Percentiles rank a stretch among this genome's conserved stretches.
Evolutionary conservation across 2,888 invertebrate species (phyloP).

Genomic region (Pardosa pseudoannulata): DNA sequence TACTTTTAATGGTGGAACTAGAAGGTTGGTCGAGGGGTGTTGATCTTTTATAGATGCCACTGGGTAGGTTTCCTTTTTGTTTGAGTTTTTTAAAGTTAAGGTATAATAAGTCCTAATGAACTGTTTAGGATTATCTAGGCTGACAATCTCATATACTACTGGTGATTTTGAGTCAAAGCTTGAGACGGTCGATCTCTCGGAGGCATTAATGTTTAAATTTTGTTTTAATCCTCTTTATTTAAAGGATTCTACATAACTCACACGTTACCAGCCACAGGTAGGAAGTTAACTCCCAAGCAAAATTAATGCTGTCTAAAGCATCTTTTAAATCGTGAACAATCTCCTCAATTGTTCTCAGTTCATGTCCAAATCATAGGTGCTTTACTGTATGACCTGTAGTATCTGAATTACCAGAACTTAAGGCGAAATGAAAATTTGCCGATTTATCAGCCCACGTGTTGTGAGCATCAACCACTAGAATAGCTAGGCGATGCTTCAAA

Average conservation of each 20-base stretch:
- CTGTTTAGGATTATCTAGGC: too few species aligned
- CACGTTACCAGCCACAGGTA: constrained; percentile 31
- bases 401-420: constrained; percentile 16
- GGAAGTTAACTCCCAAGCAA: neutral
- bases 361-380: neutral
- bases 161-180: too few species aligned
- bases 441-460: constrained; percentile 1
- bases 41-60: too few species aligned
- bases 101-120: too few species aligned
- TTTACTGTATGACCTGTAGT: constrained; percentile 11
- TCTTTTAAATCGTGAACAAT: neutral
- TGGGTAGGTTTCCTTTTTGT: too few species aligned
- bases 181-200: too few species aligned
- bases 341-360: constrained; percentile 26
- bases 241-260: too few species aligned
- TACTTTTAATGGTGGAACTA: too few species aligned
- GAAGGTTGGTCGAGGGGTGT: too few species aligned
- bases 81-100: too few species aligned
- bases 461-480: constrained; percentile 20
- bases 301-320: constrained; percentile 18
- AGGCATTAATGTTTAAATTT: too few species aligned
- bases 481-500: constrained; percentile 30
- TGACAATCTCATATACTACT: too few species aligned
- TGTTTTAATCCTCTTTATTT: neutral
- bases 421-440: constrained; percentile 23